Evolutionary conservation across 1,140 invertebrate species (phyloP), one percentile per base, ranked within the genome.

Genomic region (Philotrypesis tridentata): DNA sequence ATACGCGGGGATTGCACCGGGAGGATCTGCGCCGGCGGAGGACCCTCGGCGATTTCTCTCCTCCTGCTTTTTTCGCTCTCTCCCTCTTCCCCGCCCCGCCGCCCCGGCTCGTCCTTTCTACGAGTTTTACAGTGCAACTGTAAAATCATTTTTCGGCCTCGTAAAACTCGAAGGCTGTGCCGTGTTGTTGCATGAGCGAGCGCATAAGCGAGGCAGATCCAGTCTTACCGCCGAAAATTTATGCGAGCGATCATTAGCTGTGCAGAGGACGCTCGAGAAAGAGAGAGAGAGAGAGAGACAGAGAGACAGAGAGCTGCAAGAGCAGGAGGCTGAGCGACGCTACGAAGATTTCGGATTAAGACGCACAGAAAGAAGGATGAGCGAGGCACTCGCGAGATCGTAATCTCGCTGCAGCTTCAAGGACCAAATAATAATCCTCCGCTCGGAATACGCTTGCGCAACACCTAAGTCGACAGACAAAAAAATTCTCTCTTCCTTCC

Each of bases 61-160:
- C 23, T 0, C 37, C 23, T 5, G 9, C 1, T 1, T 43, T 43
- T 43, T 43, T 43, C 12, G 7, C 40, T 37, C 12, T 40, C 73
- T n/a, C 25, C 23, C 37, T 60, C 23, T 60, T 5, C 23, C 27
- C 31, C 17, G 1, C 70, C 12, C 33, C 37, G 12, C 37, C 21
- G 2, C n/a, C 27, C 60, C 37, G 25, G 61, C 25, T 65, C 23
- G 27, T 60, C 17, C 48, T 48, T 27, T 21, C 48, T 27, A 70
- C 71, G 37, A 76, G 60, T 83, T 86, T 85, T 85, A 85, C 80
- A 75, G 77, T 73, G 72, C 76, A 82, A 84, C 83, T 80, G 84
- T 85, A 87, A 86, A 86, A 82, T 80, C 82, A 85, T 87, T 86
- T 86, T 86, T 84, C 72, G 12, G 33, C 27, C 29, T 81, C 78